Base-by-base conservation (phyloP, 2,113 vertebrate genomes). In the Campylomormyrus numenius region DNA sequence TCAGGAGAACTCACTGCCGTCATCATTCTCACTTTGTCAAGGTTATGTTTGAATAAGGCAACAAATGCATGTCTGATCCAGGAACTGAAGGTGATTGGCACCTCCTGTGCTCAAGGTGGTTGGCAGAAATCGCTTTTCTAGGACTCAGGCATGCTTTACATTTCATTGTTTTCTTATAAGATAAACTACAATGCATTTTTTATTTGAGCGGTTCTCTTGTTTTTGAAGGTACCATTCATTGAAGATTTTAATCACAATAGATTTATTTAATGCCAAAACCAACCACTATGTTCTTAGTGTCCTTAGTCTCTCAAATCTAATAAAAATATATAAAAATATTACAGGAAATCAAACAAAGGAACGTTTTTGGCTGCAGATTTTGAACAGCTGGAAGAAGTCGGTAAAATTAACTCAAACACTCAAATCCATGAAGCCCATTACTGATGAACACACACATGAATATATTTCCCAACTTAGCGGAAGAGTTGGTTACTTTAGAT, bases 1-100 rank as follows among this genome's bases (percentile, higher is more conserved):
- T 19, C 31, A 5, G 46, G 49, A 83, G 50, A 35, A 42, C 35
- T 80, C 70, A 52, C 19, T 19, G 17, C n/a, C 70, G 15, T 45
- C 58, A 21, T 70, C 70, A n/a, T 46, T 52, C 27, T 83, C 31
- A 31, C 77, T 84, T 53, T 77, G 74, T 89, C 88, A 89, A 84
- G 88, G 88, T 89, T 83, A 84, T 49, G 31, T n/a, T 83, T 56
- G 66, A 49, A 48, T 21, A 52, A 70, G 17, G 15, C 70, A 80
- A 3, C 19, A 35, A 45, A 19, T 27, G 88, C n/a, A 11, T 70
- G 87, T 48, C 39, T 85, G 74, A 42, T 80, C 31, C 31, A 62
- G 21, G 21, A 48, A 17, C 27, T 52, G 70, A 83, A 53, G 74
- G 74, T 83, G 88, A 83, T 74, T 50, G 70, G 45, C 88, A 80